Evolutionary conservation across 2,797 vertebrate species (phyloP).

Genomic region (Apogon talboti): DNA sequence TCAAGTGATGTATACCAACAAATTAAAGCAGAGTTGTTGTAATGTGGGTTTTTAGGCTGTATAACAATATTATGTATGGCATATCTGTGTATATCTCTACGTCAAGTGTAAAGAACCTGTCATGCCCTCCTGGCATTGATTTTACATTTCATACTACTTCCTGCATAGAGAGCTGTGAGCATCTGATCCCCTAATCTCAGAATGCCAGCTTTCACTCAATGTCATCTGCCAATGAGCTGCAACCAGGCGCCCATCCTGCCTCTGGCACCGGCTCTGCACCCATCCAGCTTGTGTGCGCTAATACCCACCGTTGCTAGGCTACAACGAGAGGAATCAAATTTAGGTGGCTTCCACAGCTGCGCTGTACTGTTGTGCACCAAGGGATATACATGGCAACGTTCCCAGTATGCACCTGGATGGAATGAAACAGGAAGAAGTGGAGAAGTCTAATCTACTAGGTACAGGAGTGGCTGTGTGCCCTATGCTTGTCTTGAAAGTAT

Average conservation of each 20-base stretch:
- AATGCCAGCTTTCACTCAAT: conserved; percentile 82
- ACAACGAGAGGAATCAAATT: conserved; percentile 80
- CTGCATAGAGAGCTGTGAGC: conserved; percentile 71
- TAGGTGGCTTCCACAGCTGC: conserved; percentile 82
- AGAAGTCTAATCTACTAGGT: conserved; percentile 72
- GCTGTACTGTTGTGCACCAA: conserved; percentile 73
- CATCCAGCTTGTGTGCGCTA: conserved; percentile 77
- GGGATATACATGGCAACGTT: conserved; percentile 78
- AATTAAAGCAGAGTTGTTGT: conserved; percentile 32
- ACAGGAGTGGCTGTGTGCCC: conserved; percentile 58
- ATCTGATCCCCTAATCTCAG: conserved; percentile 84
- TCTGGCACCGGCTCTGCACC: conserved; percentile 80
- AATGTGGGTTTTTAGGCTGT: conserved; percentile 45
- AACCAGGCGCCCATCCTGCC: conserved; percentile 80
- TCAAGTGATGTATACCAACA: background rate
- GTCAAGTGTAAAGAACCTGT: conserved; percentile 65
- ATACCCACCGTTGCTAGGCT: conserved; percentile 83
- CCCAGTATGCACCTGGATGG: conserved; percentile 81
- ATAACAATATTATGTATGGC: conserved; percentile 48
- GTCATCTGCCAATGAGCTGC: conserved; percentile 85
- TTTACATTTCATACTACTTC: conserved; percentile 78
- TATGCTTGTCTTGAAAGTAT: conserved; percentile 49
- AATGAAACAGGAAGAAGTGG: conserved; percentile 73
- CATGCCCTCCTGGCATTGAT: conserved; percentile 72
- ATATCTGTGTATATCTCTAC: conserved; percentile 68